Percentiles rank a stretch among this genome's conserved stretches.
phyloP scores from a whole-genome alignment of 2,113 vertebrate genomes.

The Prunella himalayana region DNA sequence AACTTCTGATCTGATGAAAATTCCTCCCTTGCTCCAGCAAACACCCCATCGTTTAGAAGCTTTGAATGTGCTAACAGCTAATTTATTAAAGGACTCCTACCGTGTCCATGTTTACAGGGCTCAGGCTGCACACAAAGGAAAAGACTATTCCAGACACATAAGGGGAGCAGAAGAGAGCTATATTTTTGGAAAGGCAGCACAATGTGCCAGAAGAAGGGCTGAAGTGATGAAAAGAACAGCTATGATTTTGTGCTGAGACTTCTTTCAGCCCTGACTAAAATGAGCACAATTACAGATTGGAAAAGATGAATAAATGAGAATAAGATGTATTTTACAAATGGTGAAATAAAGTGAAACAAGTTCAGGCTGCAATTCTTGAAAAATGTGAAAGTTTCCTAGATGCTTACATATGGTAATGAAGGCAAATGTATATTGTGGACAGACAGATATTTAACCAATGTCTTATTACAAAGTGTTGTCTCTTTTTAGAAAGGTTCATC shows the following conservation, averaged over 20 bases:
- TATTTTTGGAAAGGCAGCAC: slow-evolving; percentile 13
- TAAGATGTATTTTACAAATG: neutral
- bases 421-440: neutral
- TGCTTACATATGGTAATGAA: neutral
- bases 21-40: neutral
- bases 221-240: slow-evolving; percentile 6
- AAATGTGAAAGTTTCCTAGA: neutral
- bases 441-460: neutral
- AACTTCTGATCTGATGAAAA: slow-evolving; percentile 29
- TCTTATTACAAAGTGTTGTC: neutral
- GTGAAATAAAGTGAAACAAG: neutral
- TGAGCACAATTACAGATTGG: neutral
- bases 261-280: neutral
- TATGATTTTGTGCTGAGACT: neutral
- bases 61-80: slow-evolving; percentile 36
- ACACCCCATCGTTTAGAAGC: slow-evolving; percentile 6
- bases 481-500: neutral
- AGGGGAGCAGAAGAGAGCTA: neutral
- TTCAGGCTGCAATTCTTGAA: neutral
- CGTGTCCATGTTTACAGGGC: slow-evolving; percentile 5
- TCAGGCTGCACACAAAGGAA: neutral
- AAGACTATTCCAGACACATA: neutral
- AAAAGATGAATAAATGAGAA: neutral
- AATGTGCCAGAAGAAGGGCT: neutral
- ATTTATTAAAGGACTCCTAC: slow-evolving; percentile 48